phyloP scores from a whole-genome alignment of 2,797 vertebrate genomes.

The Lutjanus campechanus region DNA sequence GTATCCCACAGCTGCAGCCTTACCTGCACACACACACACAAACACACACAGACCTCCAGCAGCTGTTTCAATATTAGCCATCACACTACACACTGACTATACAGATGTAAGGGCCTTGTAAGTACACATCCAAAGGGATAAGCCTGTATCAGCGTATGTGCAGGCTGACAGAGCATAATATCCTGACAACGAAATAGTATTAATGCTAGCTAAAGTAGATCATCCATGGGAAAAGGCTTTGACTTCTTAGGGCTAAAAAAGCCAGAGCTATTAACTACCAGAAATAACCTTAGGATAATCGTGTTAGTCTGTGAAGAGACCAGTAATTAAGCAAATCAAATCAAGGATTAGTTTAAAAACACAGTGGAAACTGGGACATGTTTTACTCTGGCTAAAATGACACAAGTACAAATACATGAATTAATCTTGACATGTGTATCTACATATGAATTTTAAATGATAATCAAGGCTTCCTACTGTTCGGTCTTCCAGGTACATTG shows the following conservation, averaged over 20 bases:
- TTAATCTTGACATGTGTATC: slow-evolving; percentile 1
- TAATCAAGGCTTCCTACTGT: slow-evolving; percentile 85
- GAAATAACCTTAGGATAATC: slow-evolving; percentile 76
- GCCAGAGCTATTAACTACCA: slow-evolving; percentile 38
- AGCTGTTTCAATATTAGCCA: slow-evolving; percentile 31
- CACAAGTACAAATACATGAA: neutral
- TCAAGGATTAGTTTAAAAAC: slow-evolving; percentile 73
- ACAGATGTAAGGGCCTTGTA: slow-evolving; percentile 36
- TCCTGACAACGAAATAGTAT: slow-evolving; percentile 56
- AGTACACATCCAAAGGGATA: slow-evolving; percentile 53
- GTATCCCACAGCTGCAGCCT: slow-evolving; percentile 96
- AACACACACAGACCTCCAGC: slow-evolving; percentile 24
- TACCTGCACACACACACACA: slow-evolving; percentile 82
- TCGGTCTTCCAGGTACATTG: slow-evolving; percentile 95
- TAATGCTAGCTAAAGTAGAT: slow-evolving; percentile 72
- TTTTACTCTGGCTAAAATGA: slow-evolving; percentile 39
- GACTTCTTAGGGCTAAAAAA: slow-evolving; percentile 57
- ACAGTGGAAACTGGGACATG: slow-evolving; percentile 48
- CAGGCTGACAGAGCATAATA: slow-evolving; percentile 63
- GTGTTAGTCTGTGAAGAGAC: slow-evolving; percentile 66
- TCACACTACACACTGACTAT: slow-evolving; percentile 29
- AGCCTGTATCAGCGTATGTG: slow-evolving; percentile 61
- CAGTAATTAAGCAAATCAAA: slow-evolving; percentile 74
- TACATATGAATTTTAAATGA: slow-evolving; percentile 23
- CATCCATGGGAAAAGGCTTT: slow-evolving; percentile 57